phyloP scores from a whole-genome alignment of 2,113 vertebrate species.

The Rhinolophus ferrumequinum region DNA sequence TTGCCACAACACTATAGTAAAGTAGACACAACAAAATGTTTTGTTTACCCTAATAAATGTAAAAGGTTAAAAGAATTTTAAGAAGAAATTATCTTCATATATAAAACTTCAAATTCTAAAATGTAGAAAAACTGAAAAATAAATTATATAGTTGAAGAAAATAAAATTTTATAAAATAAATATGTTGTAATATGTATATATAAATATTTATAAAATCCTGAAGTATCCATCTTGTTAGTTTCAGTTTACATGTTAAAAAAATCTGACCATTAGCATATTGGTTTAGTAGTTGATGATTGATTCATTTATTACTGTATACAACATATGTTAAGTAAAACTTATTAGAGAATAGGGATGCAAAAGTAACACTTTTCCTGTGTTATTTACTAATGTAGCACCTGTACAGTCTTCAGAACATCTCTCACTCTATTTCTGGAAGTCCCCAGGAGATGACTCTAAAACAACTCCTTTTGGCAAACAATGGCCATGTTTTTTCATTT shows the following conservation, averaged over 20 bases:
- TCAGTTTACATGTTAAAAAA: background rate
- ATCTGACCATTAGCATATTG: background rate
- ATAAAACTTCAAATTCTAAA: background rate
- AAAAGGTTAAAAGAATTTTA: background rate
- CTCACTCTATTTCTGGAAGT: background rate
- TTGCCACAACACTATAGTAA: slow-evolving; percentile 50
- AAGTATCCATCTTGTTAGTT: background rate
- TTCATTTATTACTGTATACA: background rate
- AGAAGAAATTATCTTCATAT: background rate
- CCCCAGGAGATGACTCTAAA: background rate
- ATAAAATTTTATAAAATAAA: background rate
- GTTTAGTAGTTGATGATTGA: background rate
- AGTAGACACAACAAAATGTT: slow-evolving; percentile 68
- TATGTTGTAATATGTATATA: background rate
- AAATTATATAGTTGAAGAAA: background rate
- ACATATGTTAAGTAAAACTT: background rate
- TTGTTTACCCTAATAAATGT: slow-evolving; percentile 75
- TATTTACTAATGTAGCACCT: background rate
- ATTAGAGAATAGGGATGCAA: background rate
- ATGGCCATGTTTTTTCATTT: background rate
- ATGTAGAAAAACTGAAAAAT: background rate
- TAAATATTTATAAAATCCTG: background rate
- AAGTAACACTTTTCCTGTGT: background rate
- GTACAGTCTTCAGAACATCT: background rate
- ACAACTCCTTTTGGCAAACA: background rate